phyloP scores from a whole-genome alignment of 2,888 invertebrate genomes.

The Coenonympha arcania region DNA sequence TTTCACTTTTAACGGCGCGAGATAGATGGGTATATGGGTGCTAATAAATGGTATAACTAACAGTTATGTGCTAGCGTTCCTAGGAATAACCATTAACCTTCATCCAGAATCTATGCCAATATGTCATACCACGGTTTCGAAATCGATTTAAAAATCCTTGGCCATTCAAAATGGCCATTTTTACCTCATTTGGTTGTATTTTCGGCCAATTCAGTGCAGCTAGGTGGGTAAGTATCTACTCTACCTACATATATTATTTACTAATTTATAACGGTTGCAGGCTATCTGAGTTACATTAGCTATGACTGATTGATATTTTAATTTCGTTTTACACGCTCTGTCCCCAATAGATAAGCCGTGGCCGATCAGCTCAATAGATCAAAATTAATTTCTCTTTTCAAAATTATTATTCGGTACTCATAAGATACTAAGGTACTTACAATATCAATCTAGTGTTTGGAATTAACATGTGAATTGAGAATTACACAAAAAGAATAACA shows the following conservation, averaged over 20 bases:
- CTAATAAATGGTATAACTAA: neutral
- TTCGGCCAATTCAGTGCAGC: no score
- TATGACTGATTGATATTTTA: constrained; percentile 1
- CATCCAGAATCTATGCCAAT: neutral
- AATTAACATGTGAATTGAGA: no score
- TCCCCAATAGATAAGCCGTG: neutral
- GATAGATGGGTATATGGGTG: neutral
- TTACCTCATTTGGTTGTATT: no score
- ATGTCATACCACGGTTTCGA: neutral
- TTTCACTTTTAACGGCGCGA: neutral
- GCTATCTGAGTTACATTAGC: constrained; percentile 1
- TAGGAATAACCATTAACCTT: neutral
- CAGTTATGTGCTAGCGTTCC: neutral
- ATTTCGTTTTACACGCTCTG: constrained; percentile 5
- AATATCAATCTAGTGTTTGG: no score
- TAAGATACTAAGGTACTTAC: no score
- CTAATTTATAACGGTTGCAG: neutral
- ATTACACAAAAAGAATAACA: no score
- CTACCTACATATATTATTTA: neutral
- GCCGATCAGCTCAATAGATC: neutral
- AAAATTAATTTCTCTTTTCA: neutral
- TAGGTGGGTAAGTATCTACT: neutral
- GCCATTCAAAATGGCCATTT: no score
- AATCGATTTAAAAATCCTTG: no score
- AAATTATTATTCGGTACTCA: no score